Base-by-base conservation (phyloP, 2,113 vertebrate species). In the Ammodytes marinus region DNA sequence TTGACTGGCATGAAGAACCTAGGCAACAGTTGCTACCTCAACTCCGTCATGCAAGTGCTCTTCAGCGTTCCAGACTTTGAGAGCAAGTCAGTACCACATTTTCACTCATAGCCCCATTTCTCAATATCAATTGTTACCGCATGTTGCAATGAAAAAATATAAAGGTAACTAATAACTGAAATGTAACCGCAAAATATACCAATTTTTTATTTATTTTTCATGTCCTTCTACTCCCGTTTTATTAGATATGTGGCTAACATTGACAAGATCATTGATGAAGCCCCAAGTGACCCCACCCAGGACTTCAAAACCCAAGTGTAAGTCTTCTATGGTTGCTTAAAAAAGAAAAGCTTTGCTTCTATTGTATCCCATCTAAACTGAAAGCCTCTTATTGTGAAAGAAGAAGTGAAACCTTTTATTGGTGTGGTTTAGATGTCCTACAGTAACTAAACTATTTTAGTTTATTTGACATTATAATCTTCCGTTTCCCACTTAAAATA, bases 1-100 rank as follows among this genome's bases (percentile, higher is more conserved):
- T 96, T 98, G 92, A 99, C 98, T 0, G 98, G 98, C 67, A 99
- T 99, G 96, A 96, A 96, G 69, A 99, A 99, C 93, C 91, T 99
- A 94, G 98, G 98, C 68, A 99, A 99, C 95, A 99, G 98, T 94
- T 99, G 98, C 96, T 99, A 99, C 96, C 98, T 99, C 95, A 99
- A 99, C 93, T 99, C 98, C 1, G 98, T 99, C 94, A 97, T 99
- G 96, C 98, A 99, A 96, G 98, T 99, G 95, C 95, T 99, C 91
- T 99, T 99, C 96, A 99, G 97, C 89, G 96, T 99, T 87, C 97
- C 98, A 4, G 98, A 99, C 94, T 99, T 99, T 95, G 96, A 98
- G 95, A 97, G 93, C 95, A 99, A 98, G 98, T 99, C 68, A 97
- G 98, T 97, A 88, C 27, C 42, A 7, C 17, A 27, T 3, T 12